Percentiles rank a stretch among this genome's conserved stretches.
Evolutionary conservation across 2,888 invertebrate species (phyloP).

Genomic region (Leucoma salicis): DNA sequence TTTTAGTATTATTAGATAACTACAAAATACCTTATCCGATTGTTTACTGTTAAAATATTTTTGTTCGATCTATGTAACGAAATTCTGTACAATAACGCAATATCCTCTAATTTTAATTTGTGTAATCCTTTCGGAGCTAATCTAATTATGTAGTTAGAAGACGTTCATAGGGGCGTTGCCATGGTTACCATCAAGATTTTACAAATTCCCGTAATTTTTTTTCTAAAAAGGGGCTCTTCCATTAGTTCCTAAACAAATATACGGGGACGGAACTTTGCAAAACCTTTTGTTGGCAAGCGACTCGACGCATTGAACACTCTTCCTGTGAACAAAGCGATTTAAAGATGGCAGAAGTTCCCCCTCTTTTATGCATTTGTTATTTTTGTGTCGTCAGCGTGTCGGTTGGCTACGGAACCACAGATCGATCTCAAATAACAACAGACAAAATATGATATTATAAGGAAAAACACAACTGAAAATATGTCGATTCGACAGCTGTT

Average conservation of each 20-base stretch:
- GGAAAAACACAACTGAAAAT: conserved; percentile 16
- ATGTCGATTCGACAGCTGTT: conserved; percentile 23
- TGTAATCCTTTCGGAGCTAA: conserved; percentile 36
- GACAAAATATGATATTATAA: conserved; percentile 24
- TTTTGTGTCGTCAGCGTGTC: conserved; percentile 57
- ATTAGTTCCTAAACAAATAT: conserved; percentile 47
- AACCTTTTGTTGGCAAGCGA: conserved; percentile 47
- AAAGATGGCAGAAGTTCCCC: conserved; percentile 47
- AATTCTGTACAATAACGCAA: conserved; percentile 27
- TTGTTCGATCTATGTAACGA: conserved; percentile 6
- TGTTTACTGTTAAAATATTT: neutral
- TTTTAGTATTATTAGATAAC: neutral
- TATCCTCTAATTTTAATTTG: conserved; percentile 38
- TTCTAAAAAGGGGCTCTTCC: conserved; percentile 46
- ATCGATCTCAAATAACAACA: conserved; percentile 38
- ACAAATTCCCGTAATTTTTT: conserved; percentile 35
- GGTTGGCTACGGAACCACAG: conserved; percentile 28
- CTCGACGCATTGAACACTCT: conserved; percentile 57
- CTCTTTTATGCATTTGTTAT: conserved; percentile 65
- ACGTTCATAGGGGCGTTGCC: conserved; percentile 45
- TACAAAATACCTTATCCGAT: neutral
- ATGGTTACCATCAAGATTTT: conserved; percentile 42
- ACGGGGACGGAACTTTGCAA: conserved; percentile 43
- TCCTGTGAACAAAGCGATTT: conserved; percentile 52
- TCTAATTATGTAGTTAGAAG: conserved; percentile 40